These are phyloP conservation scores for Morpho deidamia DNA, from an alignment of 2,888 invertebrate genomes.

Conservation along the genomic window DNA sequence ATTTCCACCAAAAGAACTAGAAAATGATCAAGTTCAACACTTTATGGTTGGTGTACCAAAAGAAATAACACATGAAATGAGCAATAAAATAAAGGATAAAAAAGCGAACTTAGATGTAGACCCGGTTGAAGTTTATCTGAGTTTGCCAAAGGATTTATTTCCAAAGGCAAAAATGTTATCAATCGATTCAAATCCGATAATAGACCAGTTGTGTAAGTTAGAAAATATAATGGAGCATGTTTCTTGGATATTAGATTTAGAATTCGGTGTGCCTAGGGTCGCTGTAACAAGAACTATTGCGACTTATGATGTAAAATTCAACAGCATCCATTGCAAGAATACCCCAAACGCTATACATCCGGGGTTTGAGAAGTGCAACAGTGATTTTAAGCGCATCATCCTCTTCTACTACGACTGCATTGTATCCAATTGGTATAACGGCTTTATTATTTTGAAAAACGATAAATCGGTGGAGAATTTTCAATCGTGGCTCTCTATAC, in stretches of 20 bases:
- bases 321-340: slow-evolving; percentile 51
- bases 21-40: slow-evolving; percentile 5
- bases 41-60: background rate
- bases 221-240: slow-evolving; percentile 33
- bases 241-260: slow-evolving; percentile 54
- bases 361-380: slow-evolving; percentile 48
- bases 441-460: slow-evolving; percentile 37
- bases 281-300: slow-evolving; percentile 44
- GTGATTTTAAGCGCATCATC: slow-evolving; percentile 42
- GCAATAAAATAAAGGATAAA: background rate
- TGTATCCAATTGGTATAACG: slow-evolving; percentile 51
- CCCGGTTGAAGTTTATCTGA: slow-evolving; percentile 39
- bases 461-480: slow-evolving; percentile 56
- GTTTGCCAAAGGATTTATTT: slow-evolving; percentile 46
- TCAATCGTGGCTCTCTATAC: slow-evolving; percentile 47
- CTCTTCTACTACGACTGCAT: slow-evolving; percentile 54
- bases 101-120: slow-evolving; percentile 24
- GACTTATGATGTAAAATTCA: slow-evolving; percentile 45
- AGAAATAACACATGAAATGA: background rate
- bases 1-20: slow-evolving; percentile 6
- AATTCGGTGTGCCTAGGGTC: slow-evolving; percentile 46
- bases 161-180: slow-evolving; percentile 41
- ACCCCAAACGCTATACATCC: slow-evolving; percentile 51
- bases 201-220: slow-evolving; percentile 51
- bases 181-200: slow-evolving; percentile 51